Evolutionary conservation across 1,140 invertebrate genomes (phyloP).

Genomic region (Plectrocnemia conspersa): DNA sequence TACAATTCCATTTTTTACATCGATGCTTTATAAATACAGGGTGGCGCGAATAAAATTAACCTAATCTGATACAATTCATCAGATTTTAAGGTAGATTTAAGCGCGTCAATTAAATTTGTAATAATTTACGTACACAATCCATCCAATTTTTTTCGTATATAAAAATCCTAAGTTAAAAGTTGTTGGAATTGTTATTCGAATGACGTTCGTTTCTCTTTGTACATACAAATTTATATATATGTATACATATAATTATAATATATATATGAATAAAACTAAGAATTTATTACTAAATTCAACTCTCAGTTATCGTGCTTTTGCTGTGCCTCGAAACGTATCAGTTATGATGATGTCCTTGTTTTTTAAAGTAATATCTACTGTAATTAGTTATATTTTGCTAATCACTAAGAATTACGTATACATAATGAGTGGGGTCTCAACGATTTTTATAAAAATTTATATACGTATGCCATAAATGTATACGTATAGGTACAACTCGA

Average conservation of each 20-base stretch:
- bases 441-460: background rate
- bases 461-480: background rate
- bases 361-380: background rate
- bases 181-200: slow-evolving; percentile 3
- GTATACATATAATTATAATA: no score
- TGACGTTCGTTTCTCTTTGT: background rate
- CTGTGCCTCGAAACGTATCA: slow-evolving; percentile 4
- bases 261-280: no score
- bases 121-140: background rate
- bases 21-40: no score
- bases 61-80: no score
- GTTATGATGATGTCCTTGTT: background rate
- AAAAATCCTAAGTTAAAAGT: background rate
- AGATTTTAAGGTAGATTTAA: no score
- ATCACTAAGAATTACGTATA: background rate
- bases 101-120: no score
- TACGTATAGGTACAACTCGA: background rate
- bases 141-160: background rate
- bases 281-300: background rate
- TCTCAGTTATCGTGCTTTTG: background rate
- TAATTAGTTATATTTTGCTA: background rate
- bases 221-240: no score
- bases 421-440: background rate
- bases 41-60: no score
- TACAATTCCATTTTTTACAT: no score